phyloP scores from a whole-genome alignment of 2,113 vertebrate species.

The Hypanus sabinus region DNA sequence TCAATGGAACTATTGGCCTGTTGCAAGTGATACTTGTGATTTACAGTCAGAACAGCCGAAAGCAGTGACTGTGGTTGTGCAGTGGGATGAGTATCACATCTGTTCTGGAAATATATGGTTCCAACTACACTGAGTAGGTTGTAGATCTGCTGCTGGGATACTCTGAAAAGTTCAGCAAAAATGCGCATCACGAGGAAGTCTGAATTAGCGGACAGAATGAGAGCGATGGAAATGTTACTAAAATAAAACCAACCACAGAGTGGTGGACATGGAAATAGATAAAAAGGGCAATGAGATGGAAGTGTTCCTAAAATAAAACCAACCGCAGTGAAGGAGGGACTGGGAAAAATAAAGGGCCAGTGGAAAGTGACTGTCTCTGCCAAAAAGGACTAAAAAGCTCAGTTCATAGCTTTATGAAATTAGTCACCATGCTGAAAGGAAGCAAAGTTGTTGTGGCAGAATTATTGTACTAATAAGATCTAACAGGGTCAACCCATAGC shows the following conservation, averaged over 20 bases:
- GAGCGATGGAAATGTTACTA: neutral
- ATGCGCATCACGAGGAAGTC: neutral
- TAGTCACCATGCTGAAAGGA: neutral
- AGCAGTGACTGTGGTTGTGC: neutral
- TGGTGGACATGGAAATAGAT: neutral
- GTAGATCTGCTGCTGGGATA: neutral
- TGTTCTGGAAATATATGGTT: neutral
- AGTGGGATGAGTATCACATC: neutral
- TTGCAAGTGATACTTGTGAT: neutral
- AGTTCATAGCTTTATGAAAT: neutral
- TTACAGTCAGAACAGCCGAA: neutral
- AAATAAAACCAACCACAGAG: constrained; percentile 16
- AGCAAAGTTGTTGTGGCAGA: neutral
- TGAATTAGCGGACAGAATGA: neutral
- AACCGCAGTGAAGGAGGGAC: no score
- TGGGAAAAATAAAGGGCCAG: neutral
- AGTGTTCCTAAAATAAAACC: no score
- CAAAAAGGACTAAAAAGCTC: neutral
- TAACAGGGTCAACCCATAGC: neutral
- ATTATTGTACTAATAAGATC: neutral
- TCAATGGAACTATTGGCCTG: neutral
- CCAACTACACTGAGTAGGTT: neutral
- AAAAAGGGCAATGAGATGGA: neutral
- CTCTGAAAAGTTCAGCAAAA: neutral
- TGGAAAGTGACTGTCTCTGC: neutral